A percentile compares a stretch with the other conserved stretches of the same genome.
These are phyloP conservation scores for Sebastiscus albofasciatus DNA, from an alignment of 2,797 vertebrate species.

Conservation along the genomic window DNA sequence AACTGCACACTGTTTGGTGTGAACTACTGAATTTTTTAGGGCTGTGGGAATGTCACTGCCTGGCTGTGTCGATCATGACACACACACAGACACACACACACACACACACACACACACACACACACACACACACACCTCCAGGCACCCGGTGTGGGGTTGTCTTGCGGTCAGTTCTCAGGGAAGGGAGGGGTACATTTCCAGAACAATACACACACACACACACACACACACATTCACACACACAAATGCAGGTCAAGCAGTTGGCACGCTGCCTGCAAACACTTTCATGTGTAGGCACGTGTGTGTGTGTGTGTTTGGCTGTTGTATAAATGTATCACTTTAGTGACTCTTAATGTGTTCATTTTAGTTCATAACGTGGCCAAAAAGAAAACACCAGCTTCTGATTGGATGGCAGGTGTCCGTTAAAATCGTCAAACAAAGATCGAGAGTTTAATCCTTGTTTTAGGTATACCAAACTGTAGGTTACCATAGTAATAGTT, in stretches of 20 bases:
- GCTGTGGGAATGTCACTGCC: slow-evolving; percentile 29
- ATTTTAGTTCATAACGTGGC: too few relatives aligned
- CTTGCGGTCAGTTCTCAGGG: slow-evolving; percentile 54
- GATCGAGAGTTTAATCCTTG: not conserved
- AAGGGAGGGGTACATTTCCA: slow-evolving; percentile 34
- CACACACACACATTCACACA: not conserved
- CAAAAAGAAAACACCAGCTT: too few relatives aligned
- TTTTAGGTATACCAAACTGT: not conserved
- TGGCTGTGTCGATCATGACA: slow-evolving; percentile 28
- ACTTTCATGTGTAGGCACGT: not conserved
- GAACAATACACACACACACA: not conserved
- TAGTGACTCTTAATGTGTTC: not conserved
- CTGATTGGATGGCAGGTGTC: too few relatives aligned
- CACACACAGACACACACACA: not conserved
- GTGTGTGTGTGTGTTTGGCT: not conserved
- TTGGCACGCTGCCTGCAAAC: not conserved
- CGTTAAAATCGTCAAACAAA: too few relatives aligned
- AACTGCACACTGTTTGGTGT: not conserved
- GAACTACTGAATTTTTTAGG: not conserved
- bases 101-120: slow-evolving; percentile 31
- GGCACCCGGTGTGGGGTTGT: slow-evolving; percentile 56
- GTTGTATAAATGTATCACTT: not conserved
- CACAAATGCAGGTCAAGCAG: slow-evolving; percentile 20
- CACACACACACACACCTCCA: slow-evolving; percentile 13
- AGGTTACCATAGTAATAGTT: not conserved